Evolutionary conservation across 64 coral and sea anemone genomes (phyloP).

Genomic region (Dendrophyllia cribrosa): DNA sequence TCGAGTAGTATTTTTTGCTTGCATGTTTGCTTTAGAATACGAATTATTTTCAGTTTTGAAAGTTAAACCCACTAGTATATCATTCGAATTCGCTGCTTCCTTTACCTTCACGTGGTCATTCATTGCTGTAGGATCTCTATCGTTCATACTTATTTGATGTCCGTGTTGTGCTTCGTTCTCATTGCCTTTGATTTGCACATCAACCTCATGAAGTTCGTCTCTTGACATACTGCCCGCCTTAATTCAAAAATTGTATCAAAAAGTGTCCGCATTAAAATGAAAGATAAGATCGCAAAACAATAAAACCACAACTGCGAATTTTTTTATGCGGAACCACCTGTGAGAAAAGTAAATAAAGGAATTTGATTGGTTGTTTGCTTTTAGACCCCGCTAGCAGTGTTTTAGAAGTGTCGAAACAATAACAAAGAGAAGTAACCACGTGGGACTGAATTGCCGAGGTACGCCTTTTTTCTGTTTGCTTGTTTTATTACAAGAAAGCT

Average conservation of each 20-base stretch:
- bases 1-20: no score
- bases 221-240: not conserved
- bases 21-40: no score
- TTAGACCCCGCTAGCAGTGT: not conserved
- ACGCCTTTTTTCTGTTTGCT: no score
- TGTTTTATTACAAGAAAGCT: no score
- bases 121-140: slow-evolving; percentile 69
- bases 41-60: no score
- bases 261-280: not conserved
- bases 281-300: not conserved
- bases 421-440: not conserved
- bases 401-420: not conserved
- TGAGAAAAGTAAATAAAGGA: not conserved
- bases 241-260: not conserved
- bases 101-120: slow-evolving; percentile 72
- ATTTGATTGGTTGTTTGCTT: not conserved
- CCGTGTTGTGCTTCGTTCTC: slow-evolving; percentile 47
- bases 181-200: not conserved
- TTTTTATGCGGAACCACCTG: not conserved
- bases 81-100: no score
- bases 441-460: no score
- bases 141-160: slow-evolving; percentile 47
- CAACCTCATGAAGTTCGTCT: not conserved
- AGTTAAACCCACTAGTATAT: no score
- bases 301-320: not conserved